Percentiles rank a stretch among this genome's conserved stretches.
phyloP scores from a whole-genome alignment of 2,113 vertebrate species.

The Poecile atricapillus region DNA sequence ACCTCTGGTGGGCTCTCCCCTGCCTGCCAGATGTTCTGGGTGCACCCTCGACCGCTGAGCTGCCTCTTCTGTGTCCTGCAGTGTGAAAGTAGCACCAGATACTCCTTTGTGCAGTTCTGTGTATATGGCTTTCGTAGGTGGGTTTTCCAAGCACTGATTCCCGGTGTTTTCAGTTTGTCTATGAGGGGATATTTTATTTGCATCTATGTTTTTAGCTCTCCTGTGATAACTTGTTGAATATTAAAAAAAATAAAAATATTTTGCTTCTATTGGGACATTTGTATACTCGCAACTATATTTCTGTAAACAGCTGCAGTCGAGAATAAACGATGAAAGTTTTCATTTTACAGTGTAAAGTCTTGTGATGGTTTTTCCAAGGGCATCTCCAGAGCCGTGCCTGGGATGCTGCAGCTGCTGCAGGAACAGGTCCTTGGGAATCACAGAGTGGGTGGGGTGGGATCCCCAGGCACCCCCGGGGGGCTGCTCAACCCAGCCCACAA shows the following conservation, averaged over 20 bases:
- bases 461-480: background rate
- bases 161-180: constrained; percentile 73
- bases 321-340: constrained; percentile 87
- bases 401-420: background rate
- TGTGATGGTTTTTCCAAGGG: constrained; percentile 30
- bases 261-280: constrained; percentile 90
- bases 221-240: constrained; percentile 87
- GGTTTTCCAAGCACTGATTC: constrained; percentile 75
- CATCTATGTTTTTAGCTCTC: constrained; percentile 87
- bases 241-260: constrained; percentile 89
- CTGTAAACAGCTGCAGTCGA: constrained; percentile 91
- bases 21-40: constrained; percentile 32
- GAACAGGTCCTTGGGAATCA: background rate
- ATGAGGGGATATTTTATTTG: constrained; percentile 77
- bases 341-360: constrained; percentile 65
- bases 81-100: constrained; percentile 65
- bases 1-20: background rate
- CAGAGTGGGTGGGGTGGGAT: too few relatives aligned
- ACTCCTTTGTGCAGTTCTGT: constrained; percentile 68
- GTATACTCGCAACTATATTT: constrained; percentile 96
- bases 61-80: constrained; percentile 68
- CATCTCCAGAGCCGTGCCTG: rapidly evolving
- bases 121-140: constrained; percentile 74
- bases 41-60: constrained; percentile 61
- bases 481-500: background rate